phyloP scores from a whole-genome alignment of 1,140 invertebrate genomes.

The Ganaspis sp. region DNA sequence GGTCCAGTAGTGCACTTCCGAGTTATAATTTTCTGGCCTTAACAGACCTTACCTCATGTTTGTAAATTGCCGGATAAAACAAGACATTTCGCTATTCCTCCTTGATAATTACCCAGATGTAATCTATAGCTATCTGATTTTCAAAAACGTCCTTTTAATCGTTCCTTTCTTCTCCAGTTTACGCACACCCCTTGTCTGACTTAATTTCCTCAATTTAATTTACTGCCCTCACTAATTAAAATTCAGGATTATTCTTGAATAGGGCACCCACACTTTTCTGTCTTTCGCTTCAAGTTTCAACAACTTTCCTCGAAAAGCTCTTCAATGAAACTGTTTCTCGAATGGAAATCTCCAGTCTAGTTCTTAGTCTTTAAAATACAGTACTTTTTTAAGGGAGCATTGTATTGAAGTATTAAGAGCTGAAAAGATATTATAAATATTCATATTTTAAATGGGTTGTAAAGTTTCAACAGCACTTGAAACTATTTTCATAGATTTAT shows the following conservation, averaged over 20 bases:
- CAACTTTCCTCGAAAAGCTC: neutral
- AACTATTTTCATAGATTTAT: too few species aligned
- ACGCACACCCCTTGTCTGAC: neutral
- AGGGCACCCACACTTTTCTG: neutral
- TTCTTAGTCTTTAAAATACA: constrained; percentile 1
- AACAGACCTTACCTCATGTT: constrained; percentile 37
- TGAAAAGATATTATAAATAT: neutral
- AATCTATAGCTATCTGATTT: neutral
- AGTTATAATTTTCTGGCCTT: constrained; percentile 51
- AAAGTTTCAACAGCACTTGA: too few species aligned
- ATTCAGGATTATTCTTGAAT: constrained; percentile 29
- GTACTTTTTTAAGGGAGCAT: neutral
- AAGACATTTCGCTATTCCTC: constrained; percentile 33
- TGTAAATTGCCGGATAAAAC: constrained; percentile 47
- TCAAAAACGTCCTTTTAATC: neutral
- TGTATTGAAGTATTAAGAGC: neutral
- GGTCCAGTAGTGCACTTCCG: constrained; percentile 44
- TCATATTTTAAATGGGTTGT: neutral
- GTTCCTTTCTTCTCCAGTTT: neutral
- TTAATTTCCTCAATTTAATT: constrained; percentile 19
- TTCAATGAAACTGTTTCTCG: neutral
- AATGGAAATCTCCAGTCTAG: neutral
- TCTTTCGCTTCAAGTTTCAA: constrained; percentile 8
- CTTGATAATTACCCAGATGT: neutral
- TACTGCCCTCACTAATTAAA: constrained; percentile 22